Conservation (phyloP, 2,113 vertebrate genomes). For the Neofelis nebulosa region DNA sequence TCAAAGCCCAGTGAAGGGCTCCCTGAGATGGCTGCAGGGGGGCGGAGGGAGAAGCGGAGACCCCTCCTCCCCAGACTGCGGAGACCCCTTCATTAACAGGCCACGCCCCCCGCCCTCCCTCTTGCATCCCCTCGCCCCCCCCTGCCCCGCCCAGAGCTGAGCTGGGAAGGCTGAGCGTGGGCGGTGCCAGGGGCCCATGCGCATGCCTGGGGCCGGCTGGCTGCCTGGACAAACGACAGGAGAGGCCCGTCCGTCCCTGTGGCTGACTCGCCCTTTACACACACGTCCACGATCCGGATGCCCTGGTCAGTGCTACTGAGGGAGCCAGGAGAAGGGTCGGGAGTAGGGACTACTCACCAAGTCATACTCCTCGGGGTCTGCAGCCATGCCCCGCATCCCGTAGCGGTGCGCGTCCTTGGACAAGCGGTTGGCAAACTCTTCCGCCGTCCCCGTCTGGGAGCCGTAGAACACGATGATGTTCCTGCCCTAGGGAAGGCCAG, state of each 20-base stretch:
- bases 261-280: not conserved
- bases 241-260: not conserved
- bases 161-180: not conserved
- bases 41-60: not conserved
- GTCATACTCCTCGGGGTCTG: constrained; percentile 97
- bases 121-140: not conserved
- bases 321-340: not conserved
- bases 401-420: constrained; percentile 98
- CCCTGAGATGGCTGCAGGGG: not conserved
- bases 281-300: not conserved
- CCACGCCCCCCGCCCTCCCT: too few species aligned
- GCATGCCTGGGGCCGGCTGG: not conserved
- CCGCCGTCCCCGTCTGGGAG: constrained; percentile 97
- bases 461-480: constrained; percentile 98
- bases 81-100: not conserved
- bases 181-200: accelerated
- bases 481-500: constrained; percentile 86
- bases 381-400: constrained; percentile 96
- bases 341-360: constrained; percentile 85
- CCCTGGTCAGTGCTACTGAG: not conserved
- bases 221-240: not conserved
- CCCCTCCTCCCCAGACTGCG: not conserved
- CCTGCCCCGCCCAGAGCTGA: too few species aligned
- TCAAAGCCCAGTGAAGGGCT: not conserved
- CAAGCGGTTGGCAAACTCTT: constrained; percentile 96